These are phyloP conservation scores for Coleophora deauratella DNA, from an alignment of 2,888 invertebrate genomes.

Conservation along the genomic window DNA sequence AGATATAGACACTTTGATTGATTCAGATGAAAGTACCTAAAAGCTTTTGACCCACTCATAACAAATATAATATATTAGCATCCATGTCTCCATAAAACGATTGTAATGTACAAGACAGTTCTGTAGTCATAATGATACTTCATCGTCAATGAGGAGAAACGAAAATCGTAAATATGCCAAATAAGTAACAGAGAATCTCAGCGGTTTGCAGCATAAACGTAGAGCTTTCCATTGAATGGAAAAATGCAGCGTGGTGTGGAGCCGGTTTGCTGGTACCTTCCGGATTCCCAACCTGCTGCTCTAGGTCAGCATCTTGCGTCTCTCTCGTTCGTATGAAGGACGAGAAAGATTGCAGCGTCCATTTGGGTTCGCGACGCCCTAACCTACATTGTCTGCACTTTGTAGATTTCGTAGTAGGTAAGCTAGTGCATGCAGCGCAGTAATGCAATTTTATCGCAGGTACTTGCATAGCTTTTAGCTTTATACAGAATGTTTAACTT, in stretches of 20 bases:
- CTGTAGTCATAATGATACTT: background rate
- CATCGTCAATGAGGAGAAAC: background rate
- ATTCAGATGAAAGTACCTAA: too few species aligned
- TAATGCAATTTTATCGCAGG: too few species aligned
- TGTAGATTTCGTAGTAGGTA: constrained; percentile 21
- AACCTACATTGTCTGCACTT: constrained; percentile 62
- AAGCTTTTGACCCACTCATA: too few species aligned
- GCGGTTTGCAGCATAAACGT: constrained; percentile 42
- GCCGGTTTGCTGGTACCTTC: constrained; percentile 69
- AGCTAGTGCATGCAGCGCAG: constrained; percentile 1
- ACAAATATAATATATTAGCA: too few species aligned
- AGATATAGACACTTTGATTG: too few species aligned
- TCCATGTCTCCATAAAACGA: too few species aligned
- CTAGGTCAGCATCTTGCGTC: constrained; percentile 58
- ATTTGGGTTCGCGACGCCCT: constrained; percentile 71
- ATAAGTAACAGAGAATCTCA: constrained; percentile 31
- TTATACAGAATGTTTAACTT: too few species aligned
- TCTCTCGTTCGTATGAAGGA: constrained; percentile 42
- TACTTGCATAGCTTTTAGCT: too few species aligned
- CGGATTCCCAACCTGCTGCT: constrained; percentile 73
- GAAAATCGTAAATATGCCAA: constrained; percentile 24
- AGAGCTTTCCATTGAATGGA: constrained; percentile 71
- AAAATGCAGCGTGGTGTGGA: constrained; percentile 61
- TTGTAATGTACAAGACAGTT: too few species aligned
- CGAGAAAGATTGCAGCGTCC: constrained; percentile 48